Base-by-base conservation (phyloP, 1,140 invertebrate genomes). In the Tribolium castaneum region DNA sequence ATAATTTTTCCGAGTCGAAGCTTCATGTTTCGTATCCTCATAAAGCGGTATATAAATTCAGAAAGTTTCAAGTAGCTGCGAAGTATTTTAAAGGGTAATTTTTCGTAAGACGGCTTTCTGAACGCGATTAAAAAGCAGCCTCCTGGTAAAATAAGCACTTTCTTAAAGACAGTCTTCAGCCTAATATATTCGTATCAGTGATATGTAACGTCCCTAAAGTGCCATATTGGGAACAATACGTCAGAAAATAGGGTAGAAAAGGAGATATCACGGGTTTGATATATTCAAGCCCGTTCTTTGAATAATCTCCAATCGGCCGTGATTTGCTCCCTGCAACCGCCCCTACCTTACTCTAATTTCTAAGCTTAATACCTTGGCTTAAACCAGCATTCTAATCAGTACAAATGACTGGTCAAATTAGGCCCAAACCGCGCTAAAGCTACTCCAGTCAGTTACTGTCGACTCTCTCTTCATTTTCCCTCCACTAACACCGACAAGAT, bases 371-470 rank as follows among this genome's bases (percentile, higher is more conserved):
- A 72, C 71, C 49, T 73, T 73, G n/a, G 49, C 71, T 73, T 73
- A 52, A 49, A 54, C 25, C 52, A 54, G 54, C n/a, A 54, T 30
- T n/a, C 71, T 73, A 73, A 73, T 73, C 71, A 54, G 49, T 52
- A 73, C 45, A 54, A 73, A 73, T 73, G 71, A 73, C 52, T 73
- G 71, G 71, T 73, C 71, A 73, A 73, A 73, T 73, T 73, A 73
- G 59, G 59, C 25, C 56, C 25, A 35, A 66, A 66, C 59, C 59
- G 30, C 59, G 25, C 59, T 73, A 52, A 54, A 73, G 16, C 45
- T 73, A 54, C 71, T 72, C 25, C 49, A 73, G 14, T 52, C 22
- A 30, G 14, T 54, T 39, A 73, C 19, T 12, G 39, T 66, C 30
- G 30, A 30, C 10, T 35, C 25, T 35, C 25, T 66, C 59, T 66